Conservation (phyloP, 2,888 invertebrate genomes). For the Dryadula phaetusa region DNA sequence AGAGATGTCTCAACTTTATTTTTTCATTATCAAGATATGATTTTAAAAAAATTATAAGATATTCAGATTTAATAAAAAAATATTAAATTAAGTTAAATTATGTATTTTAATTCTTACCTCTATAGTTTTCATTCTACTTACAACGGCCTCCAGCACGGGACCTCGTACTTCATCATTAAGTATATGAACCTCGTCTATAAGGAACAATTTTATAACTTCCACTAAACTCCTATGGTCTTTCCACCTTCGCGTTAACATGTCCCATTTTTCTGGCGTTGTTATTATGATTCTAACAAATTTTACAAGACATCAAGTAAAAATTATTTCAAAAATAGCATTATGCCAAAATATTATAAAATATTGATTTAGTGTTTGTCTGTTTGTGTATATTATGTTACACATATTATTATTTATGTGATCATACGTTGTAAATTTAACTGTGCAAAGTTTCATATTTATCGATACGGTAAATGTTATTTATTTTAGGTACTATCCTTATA, state of each 20-base stretch:
- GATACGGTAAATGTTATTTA: no score
- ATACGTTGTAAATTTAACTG: no score
- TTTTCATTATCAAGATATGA: no score
- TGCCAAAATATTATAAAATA: background rate
- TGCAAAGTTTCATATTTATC: no score
- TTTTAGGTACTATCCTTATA: no score
- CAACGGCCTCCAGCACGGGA: slow-evolving; percentile 90
- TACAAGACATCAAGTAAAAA: no score
- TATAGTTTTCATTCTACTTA: slow-evolving; percentile 92
- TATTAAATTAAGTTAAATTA: no score
- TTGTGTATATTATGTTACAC: background rate
- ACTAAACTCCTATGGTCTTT: slow-evolving; percentile 86
- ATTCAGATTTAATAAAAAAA: no score
- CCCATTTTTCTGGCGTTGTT: slow-evolving; percentile 95
- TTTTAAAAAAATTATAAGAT: no score
- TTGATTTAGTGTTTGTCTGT: background rate
- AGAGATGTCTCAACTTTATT: no score
- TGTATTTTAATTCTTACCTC: slow-evolving; percentile 72
- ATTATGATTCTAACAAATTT: slow-evolving; percentile 83
- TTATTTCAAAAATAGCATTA: no score
- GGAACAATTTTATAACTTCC: slow-evolving; percentile 86
- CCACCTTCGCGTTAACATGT: slow-evolving; percentile 90
- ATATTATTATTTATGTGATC: no score
- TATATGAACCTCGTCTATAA: slow-evolving; percentile 92
- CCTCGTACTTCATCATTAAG: slow-evolving; percentile 89